Base-by-base conservation (phyloP, 2,888 invertebrate genomes). In the Seladonia tumulorum region DNA sequence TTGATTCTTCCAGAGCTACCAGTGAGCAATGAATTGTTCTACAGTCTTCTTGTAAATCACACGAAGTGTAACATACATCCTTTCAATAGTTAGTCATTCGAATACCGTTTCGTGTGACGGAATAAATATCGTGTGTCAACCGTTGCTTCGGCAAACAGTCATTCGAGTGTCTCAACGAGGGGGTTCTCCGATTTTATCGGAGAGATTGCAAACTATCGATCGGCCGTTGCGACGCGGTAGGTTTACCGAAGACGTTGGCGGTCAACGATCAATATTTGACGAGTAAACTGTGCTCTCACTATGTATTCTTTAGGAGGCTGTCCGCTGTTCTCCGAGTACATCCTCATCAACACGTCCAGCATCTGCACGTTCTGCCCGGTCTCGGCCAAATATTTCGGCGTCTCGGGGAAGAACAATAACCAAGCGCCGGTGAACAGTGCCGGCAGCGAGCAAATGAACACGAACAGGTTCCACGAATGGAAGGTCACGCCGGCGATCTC, bases 381-480 rank as follows among this genome's bases (percentile, higher is more conserved):
- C 94, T 97, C 97, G 93, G 98, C 96, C 92, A 98, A 96, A 95
- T 97, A 98, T 94, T 98, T 98, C 1, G 98, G 98, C 92, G 97
- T 97, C 95, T 98, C 98, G 0, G 98, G 97, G 95, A 97, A 97
- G 86, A 96, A 95, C 87, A 97, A 95, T 45, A 97, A 94, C 97
- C 97, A 97, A 80, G 96, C 84, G 12, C 95, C 97, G 57, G 97
- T 96, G 72, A 96, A 70, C 35, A 97, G 95, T 86, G 97, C 97
- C 1, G 97, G 97, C 3, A 97, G 89, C 4, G 97, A 97, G 93
- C 97, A 97, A 0, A 97, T 96, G 0, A 97, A 96, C n/a, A 97
- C 97, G 94, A 97, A 97, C 91, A 97, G 95, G 94, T 97, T 97
- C 98, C 98, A 98, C 73, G 97, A 97, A 88, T 97, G 96, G 94